Evolutionary conservation across 2,888 invertebrate species (phyloP).

Genomic region (Serripes groenlandicus): DNA sequence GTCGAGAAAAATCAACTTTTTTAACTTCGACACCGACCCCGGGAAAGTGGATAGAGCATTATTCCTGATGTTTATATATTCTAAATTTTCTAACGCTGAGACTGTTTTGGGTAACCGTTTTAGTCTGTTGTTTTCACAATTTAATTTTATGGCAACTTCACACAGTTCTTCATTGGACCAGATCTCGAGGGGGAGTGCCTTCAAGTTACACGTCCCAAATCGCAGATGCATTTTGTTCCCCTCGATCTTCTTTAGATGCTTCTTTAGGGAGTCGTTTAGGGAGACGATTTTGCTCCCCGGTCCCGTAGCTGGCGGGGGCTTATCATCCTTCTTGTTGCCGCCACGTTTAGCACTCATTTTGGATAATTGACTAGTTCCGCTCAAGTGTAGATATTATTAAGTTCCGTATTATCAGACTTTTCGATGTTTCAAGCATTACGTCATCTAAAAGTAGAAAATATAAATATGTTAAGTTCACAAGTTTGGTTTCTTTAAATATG

Average conservation of each 20-base stretch:
- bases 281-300: slow-evolving; percentile 85
- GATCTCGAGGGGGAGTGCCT: slow-evolving; percentile 83
- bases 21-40: slow-evolving; percentile 78
- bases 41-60: slow-evolving; percentile 80
- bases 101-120: slow-evolving; percentile 83
- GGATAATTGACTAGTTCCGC: not conserved
- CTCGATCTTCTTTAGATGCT: slow-evolving; percentile 76
- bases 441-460: not conserved
- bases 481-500: too few relatives aligned
- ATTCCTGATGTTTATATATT: slow-evolving; percentile 80
- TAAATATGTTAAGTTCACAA: too few relatives aligned
- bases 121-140: slow-evolving; percentile 84
- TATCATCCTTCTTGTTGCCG: slow-evolving; percentile 83
- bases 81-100: slow-evolving; percentile 78
- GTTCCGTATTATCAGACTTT: not conserved
- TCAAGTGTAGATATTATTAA: not conserved
- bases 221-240: slow-evolving; percentile 77
- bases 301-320: slow-evolving; percentile 85
- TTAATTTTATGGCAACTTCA: slow-evolving; percentile 79
- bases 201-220: slow-evolving; percentile 80
- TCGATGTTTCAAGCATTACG: not conserved
- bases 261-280: slow-evolving; percentile 82
- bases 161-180: slow-evolving; percentile 84
- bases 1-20: slow-evolving; percentile 78
- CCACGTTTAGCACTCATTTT: slow-evolving; percentile 73